Conservation (phyloP, 92 coral and sea anemone species). For the Palythoa grandis region DNA sequence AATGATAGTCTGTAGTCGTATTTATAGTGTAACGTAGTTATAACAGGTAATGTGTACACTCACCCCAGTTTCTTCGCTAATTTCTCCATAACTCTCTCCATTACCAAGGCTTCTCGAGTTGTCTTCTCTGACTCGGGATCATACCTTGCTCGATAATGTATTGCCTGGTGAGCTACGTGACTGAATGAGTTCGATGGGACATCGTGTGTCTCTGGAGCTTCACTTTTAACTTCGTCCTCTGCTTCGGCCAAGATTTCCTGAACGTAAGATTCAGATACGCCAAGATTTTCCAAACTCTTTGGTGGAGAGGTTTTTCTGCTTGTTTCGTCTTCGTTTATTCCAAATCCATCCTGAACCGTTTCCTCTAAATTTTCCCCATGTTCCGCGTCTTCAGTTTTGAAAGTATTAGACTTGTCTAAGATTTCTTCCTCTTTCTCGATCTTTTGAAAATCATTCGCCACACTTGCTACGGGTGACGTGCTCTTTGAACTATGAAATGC, state of each 20-base stretch:
- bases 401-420: background rate
- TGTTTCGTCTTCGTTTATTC: background rate
- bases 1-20: background rate
- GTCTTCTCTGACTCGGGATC: slow-evolving; percentile 5
- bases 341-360: background rate
- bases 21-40: background rate
- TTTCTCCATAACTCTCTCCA: slow-evolving; percentile 23
- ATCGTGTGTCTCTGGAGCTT: background rate
- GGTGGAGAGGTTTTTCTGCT: too few relatives aligned
- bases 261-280: slow-evolving; percentile 8
- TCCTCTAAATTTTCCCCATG: background rate
- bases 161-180: background rate
- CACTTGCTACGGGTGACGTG: background rate
- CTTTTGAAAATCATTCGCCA: background rate
- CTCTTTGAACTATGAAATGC: background rate
- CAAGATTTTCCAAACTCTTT: background rate
- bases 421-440: background rate
- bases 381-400: background rate
- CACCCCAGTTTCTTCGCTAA: slow-evolving; percentile 5
- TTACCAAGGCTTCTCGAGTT: background rate
- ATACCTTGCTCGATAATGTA: slow-evolving; percentile 4
- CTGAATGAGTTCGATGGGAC: background rate
- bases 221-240: slow-evolving; percentile 8
- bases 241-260: slow-evolving; percentile 6
- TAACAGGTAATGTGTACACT: background rate